Conservation (phyloP, 2,113 vertebrate genomes). For the Cyanoramphus novaezelandiae region DNA sequence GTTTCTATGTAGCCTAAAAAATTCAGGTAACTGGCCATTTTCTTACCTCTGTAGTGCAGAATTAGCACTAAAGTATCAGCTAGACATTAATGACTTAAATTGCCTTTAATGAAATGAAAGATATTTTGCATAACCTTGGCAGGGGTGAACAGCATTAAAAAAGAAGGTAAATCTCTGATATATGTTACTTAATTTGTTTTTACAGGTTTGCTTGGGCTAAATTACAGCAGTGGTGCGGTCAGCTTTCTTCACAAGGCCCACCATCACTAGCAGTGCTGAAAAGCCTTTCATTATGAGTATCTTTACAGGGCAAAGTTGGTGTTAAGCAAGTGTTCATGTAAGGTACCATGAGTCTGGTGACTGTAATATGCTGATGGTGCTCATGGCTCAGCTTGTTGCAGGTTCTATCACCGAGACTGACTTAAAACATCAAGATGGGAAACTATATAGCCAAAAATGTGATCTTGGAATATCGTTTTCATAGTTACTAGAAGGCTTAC, state of each 20-base stretch:
- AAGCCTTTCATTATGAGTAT: neutral
- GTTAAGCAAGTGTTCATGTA: neutral
- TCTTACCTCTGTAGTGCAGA: neutral
- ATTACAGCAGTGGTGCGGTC: neutral
- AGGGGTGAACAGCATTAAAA: neutral
- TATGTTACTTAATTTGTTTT: conserved; percentile 4
- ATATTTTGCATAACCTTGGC: neutral
- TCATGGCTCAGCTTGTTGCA: neutral
- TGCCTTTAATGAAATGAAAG: conserved; percentile 12
- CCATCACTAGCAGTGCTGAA: neutral
- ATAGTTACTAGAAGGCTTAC: neutral
- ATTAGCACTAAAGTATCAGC: neutral
- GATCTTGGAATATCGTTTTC: neutral
- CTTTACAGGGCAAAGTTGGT: neutral
- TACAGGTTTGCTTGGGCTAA: neutral
- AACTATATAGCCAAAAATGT: fast-evolving
- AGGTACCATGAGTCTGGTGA: neutral
- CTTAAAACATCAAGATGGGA: fast-evolving
- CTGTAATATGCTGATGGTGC: neutral
- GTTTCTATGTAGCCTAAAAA: neutral
- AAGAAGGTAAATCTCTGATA: neutral
- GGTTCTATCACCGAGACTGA: neutral
- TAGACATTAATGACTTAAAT: conserved; percentile 7
- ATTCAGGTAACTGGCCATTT: neutral
- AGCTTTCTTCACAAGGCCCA: neutral